Percentiles rank a stretch among this genome's conserved stretches.
These are phyloP conservation scores for Latrodectus hesperus DNA, from an alignment of 2,888 invertebrate species.

Conservation along the genomic window DNA sequence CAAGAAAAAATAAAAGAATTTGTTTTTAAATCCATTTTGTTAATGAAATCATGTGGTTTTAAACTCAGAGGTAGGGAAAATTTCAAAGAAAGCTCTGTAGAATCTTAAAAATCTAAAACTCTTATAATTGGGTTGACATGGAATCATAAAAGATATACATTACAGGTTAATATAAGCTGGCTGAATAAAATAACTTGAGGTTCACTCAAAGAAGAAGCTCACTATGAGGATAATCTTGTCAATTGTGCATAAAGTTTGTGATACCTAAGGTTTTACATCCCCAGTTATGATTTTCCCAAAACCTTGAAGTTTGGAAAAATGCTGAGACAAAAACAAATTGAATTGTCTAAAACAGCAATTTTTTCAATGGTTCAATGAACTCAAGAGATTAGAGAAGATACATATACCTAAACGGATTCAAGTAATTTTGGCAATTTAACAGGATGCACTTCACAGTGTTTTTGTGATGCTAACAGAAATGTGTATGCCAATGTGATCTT, in stretches of 20 bases:
- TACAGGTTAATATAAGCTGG: neutral
- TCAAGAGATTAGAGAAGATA: neutral
- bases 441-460: neutral
- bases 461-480: neutral
- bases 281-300: neutral
- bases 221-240: neutral
- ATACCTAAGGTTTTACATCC: neutral
- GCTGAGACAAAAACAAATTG: too few relatives aligned
- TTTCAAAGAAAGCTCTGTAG: neutral
- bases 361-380: neutral
- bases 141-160: neutral
- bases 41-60: neutral
- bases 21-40: neutral
- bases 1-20: neutral
- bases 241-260: neutral
- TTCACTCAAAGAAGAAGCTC: too few relatives aligned
- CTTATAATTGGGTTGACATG: neutral
- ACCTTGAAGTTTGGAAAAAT: neutral
- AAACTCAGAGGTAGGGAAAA: neutral
- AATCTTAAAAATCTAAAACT: neutral
- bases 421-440: neutral
- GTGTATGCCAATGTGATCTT: neutral
- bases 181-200: neutral
- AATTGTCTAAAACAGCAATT: neutral
- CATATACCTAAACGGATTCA: neutral